Base-by-base conservation (phyloP, 2,888 invertebrate genomes). In the Acanthosepion esculentum region DNA sequence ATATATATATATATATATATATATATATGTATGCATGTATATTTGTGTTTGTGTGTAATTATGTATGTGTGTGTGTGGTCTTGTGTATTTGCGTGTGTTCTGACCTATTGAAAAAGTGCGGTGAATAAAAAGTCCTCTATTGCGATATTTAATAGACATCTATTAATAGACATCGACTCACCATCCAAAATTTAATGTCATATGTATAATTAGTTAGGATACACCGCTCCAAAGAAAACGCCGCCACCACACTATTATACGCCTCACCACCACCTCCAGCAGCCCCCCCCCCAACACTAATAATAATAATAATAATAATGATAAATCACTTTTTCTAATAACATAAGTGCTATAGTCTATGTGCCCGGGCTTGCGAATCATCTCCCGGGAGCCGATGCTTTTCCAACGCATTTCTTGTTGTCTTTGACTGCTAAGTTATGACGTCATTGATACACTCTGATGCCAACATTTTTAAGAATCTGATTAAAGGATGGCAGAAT, bases 341-440 rank as follows among this genome's bases (percentile, higher is more conserved):
- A 78, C 78, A 78, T 78, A 33, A 78, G 78, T 78, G n/a, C n/a
- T 78, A n/a, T 78, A n/a, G 78, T 78, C 78, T 78, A n/a, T 10
- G 78, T 33, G n/a, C n/a, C 78, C 78, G n/a, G 78, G 78, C 2
- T 78, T 78, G n/a, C 78, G 78, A 78, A 78, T n/a, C 12, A 78
- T 78, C 78, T 78, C 78, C 78, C n/a, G 78, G 78, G 78, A 78
- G 33, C 78, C 78, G 5, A n/a, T 78, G 78, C 78, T 78, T 78
- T 55, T 29, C 78, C 78, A 78, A 0, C 29, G 29, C 78, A 78
- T 29, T 78, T n/a, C 78, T n/a, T 78, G 78, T n/a, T n/a, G 78
- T 78, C 78, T 78, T 78, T 78, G 78, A n/a, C 78, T 78, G 33
- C 78, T 78, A n/a, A 78, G n/a, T 78, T 78, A 78, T 78, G 78